These are phyloP conservation scores for Drosophila flavopinicola DNA, from an alignment of 2,888 invertebrate species.

Conservation along the genomic window DNA sequence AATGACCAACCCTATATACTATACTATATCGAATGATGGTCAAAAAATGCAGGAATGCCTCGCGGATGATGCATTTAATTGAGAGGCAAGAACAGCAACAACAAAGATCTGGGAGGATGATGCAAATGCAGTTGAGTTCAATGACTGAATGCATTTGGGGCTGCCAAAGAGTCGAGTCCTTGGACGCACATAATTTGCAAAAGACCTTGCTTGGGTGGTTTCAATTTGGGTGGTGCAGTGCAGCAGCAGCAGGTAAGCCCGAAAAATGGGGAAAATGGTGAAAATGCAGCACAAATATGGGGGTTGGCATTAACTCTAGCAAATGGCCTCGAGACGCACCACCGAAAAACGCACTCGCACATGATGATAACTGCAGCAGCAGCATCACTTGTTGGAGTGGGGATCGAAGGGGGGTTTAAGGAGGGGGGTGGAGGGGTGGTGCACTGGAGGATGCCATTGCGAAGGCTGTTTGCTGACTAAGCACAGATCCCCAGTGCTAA, in stretches of 20 bases:
- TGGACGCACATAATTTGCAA: slow-evolving; percentile 57
- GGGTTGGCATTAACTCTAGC: slow-evolving; percentile 43
- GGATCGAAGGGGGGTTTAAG: neutral
- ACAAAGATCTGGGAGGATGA: neutral
- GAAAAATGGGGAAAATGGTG: slow-evolving; percentile 42
- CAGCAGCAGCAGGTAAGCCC: slow-evolving; percentile 39
- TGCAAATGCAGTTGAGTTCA: neutral
- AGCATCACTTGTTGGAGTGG: too few species aligned
- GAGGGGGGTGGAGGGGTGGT: neutral
- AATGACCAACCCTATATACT: slow-evolving; percentile 50
- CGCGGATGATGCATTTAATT: slow-evolving; percentile 68
- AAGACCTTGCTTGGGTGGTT: slow-evolving; percentile 33
- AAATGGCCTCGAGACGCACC: slow-evolving; percentile 58
- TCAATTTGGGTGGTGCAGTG: slow-evolving; percentile 2
- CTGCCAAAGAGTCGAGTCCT: slow-evolving; percentile 27
- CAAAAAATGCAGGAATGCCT: slow-evolving; percentile 37
- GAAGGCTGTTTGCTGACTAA: slow-evolving; percentile 44
- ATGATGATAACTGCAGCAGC: slow-evolving; percentile 35
- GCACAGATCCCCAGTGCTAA: slow-evolving; percentile 30
- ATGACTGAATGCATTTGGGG: slow-evolving; percentile 59
- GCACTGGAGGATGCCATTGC: neutral
- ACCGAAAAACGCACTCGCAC: slow-evolving; percentile 59
- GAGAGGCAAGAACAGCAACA: slow-evolving; percentile 34
- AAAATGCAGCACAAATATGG: slow-evolving; percentile 28
- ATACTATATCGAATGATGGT: slow-evolving; percentile 37